Base-by-base conservation (phyloP, 2,888 invertebrate genomes). In the Eupelmus urozonus region DNA sequence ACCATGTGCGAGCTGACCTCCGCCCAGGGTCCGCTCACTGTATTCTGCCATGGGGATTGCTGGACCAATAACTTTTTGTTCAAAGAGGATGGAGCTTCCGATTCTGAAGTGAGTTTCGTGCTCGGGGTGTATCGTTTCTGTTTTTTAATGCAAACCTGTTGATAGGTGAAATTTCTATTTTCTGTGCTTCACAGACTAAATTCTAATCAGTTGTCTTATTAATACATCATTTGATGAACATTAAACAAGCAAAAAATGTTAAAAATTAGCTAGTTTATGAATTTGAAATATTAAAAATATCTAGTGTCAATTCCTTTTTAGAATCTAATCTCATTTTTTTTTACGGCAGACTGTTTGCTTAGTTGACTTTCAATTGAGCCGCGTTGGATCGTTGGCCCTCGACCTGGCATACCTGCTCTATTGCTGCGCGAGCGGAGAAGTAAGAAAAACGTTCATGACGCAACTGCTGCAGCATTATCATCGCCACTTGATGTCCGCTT, bases 41-140 rank as follows among this genome's bases (percentile, higher is more conserved):
- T 94, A 1, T 93, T 95, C 81, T 93, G 94, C 71, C 95, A 95
- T 83, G 95, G 95, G 0, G 95, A 95, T 82, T 94, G 94, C 85
- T 95, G 94, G 94, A 94, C 94, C 0, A 95, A 95, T 84, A 95
- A 95, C 86, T 92, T 95, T 83, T 87, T 94, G 25, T 94, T 94
- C 85, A 91, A 92, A 81, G 93, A 93, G 81, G 57, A 81, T 90
- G 91, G 82, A 20, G 62, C 82, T 45, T 69, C 84, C 13, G 81
- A 86, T 63, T 40, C 80, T 3, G 84, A 87, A 79, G 88, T 87
- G 71, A 82, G 85, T 83, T 29, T n/a, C 3, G 2, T 29, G 16
- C 1, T 23, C 2, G 18, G 18, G 53, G 20, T 2, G 1, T 40
- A 7, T 40, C 11, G 40, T 40, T n/a, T n/a, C n/a, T 18, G 25